These are phyloP conservation scores for Apoda limacodes DNA, from an alignment of 2,888 invertebrate genomes.

Conservation along the genomic window DNA sequence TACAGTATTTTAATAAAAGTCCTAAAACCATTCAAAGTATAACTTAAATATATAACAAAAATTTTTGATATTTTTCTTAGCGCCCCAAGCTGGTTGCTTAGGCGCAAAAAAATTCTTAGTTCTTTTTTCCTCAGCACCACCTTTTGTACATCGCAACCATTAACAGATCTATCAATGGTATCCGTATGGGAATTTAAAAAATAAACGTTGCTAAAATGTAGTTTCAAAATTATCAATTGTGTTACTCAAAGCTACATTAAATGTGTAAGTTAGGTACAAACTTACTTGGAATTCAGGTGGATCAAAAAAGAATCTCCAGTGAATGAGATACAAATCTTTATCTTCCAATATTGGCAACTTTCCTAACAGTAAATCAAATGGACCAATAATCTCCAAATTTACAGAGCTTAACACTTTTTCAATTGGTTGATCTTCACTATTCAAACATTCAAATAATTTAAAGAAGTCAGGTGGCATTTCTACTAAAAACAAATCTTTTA, in stretches of 20 bases:
- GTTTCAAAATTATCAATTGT: neutral
- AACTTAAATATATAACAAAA: no score
- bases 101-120: no score
- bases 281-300: slow-evolving; percentile 91
- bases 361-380: slow-evolving; percentile 84
- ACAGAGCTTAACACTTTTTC: slow-evolving; percentile 73
- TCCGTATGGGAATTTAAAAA: no score
- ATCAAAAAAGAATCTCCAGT: slow-evolving; percentile 94
- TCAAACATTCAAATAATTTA: slow-evolving; percentile 83
- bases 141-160: no score
- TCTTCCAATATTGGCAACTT: slow-evolving; percentile 68
- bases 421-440: slow-evolving; percentile 58
- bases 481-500: slow-evolving; percentile 81
- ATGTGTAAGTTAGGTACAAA: slow-evolving; percentile 1
- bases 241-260: slow-evolving; percentile 1
- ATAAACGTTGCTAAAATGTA: no score
- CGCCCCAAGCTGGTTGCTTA: no score
- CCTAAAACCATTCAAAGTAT: no score
- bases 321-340: slow-evolving; percentile 76
- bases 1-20: no score
- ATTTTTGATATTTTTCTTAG: no score
- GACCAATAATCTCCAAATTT: slow-evolving; percentile 83
- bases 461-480: slow-evolving; percentile 94
- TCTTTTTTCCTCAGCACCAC: no score
- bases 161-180: no score